Conservation (phyloP, 2,797 vertebrate genomes). For the Lerista edwardsae region DNA sequence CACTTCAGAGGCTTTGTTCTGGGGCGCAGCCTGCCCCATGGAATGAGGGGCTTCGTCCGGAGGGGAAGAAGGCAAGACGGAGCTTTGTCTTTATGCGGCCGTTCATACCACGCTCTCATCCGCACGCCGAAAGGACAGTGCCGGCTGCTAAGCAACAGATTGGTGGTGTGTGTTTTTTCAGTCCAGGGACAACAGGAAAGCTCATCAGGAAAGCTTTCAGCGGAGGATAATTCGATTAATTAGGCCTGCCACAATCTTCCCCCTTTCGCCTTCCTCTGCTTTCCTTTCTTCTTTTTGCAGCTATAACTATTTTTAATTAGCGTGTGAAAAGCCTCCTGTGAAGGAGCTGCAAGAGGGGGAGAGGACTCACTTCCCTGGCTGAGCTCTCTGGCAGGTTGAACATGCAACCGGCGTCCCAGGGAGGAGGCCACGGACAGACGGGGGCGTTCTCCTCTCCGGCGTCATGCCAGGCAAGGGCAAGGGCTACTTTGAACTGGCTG, state of each 20-base stretch:
- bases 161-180: not conserved
- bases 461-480: too few relatives aligned
- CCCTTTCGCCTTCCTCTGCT: conserved; percentile 53
- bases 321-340: conserved; percentile 64
- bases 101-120: conserved; percentile 31
- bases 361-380: not conserved
- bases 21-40: too few relatives aligned
- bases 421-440: not conserved
- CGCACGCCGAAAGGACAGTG: conserved; percentile 54
- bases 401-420: not conserved
- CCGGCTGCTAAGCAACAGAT: conserved; percentile 74
- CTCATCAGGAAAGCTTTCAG: conserved; percentile 66
- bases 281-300: conserved; percentile 60
- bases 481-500: not conserved
- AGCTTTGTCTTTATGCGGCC: conserved; percentile 39
- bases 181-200: conserved; percentile 60
- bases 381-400: not conserved
- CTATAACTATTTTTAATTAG: conserved; percentile 76
- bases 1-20: not conserved
- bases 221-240: conserved; percentile 74
- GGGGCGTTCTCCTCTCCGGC: not conserved
- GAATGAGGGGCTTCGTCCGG: too few relatives aligned
- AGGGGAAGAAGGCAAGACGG: conserved; percentile 42
- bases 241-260: conserved; percentile 56
- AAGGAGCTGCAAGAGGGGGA: conserved; percentile 45